Evolutionary conservation across 2,797 vertebrate species (phyloP).

Genomic region (Sus cebifrons): DNA sequence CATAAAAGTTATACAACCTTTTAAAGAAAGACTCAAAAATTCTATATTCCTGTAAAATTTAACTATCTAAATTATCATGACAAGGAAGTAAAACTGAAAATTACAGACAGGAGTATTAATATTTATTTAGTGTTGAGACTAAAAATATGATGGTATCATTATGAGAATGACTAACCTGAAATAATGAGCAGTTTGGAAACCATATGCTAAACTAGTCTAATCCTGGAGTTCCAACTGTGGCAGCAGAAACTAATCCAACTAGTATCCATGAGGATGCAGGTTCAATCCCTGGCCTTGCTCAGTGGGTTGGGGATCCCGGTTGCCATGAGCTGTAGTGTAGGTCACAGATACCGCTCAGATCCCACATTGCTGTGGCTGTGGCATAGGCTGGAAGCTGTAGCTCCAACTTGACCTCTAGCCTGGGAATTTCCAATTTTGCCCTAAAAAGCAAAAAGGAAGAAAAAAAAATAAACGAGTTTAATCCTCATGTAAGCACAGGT

Average conservation of each 20-base stretch:
- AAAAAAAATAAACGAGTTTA: conserved; percentile 12
- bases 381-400: too few relatives aligned
- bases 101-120: not conserved
- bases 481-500: conserved; percentile 74
- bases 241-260: too few relatives aligned
- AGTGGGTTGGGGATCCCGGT: too few relatives aligned
- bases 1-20: not conserved
- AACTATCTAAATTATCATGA: conserved; percentile 16
- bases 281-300: too few relatives aligned
- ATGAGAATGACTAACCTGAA: not conserved
- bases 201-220: conserved; percentile 68
- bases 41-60: conserved; percentile 24
- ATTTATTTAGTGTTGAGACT: not conserved
- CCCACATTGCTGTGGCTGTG: too few relatives aligned
- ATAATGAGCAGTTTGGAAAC: conserved; percentile 54
- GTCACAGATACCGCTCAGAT: too few relatives aligned
- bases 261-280: too few relatives aligned
- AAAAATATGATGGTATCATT: not conserved
- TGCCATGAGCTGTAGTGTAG: too few relatives aligned
- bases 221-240: not conserved
- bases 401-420: too few relatives aligned
- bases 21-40: conserved; percentile 51
- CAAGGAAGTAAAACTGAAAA: conserved; percentile 47
- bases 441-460: too few relatives aligned
- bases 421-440: too few relatives aligned